These are phyloP conservation scores for Plagodis dolabraria DNA, from an alignment of 2,888 invertebrate genomes.

Conservation along the genomic window DNA sequence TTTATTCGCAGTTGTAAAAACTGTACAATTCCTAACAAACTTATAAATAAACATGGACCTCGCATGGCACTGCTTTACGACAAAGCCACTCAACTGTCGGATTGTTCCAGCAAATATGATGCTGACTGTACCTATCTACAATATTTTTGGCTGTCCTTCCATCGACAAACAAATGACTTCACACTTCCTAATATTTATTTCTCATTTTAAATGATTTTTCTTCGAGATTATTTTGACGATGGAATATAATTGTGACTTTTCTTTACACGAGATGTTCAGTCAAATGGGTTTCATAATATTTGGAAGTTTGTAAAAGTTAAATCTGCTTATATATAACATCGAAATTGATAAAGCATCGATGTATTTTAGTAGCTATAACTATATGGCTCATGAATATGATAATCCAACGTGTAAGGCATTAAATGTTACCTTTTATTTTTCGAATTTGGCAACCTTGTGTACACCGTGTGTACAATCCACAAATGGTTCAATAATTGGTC, in stretches of 20 bases:
- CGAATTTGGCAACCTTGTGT: constrained; percentile 40
- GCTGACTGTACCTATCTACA: constrained; percentile 21
- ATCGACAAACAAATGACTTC: constrained; percentile 21
- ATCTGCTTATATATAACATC: constrained; percentile 23
- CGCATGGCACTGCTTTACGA: constrained; percentile 78
- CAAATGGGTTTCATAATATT: constrained; percentile 18
- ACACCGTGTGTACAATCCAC: constrained; percentile 19
- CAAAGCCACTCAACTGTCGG: constrained; percentile 58
- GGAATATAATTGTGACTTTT: constrained; percentile 11
- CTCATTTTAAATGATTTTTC: not conserved
- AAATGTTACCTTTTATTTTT: constrained; percentile 28
- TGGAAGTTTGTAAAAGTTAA: constrained; percentile 20
- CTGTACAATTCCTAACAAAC: constrained; percentile 86
- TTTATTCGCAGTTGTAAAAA: constrained; percentile 85
- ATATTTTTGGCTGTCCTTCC: constrained; percentile 25
- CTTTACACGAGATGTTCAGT: constrained; percentile 12
- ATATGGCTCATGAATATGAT: constrained; percentile 31
- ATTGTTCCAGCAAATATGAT: constrained; percentile 33
- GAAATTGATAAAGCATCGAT: constrained; percentile 16
- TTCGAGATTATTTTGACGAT: not conserved
- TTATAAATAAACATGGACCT: constrained; percentile 84
- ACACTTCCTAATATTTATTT: not conserved
- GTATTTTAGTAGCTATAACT: constrained; percentile 25
- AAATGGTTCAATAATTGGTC: constrained; percentile 45
- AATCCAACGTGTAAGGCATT: constrained; percentile 22